Conservation (phyloP, 2,888 invertebrate genomes). For the Physocephala rufipes region DNA sequence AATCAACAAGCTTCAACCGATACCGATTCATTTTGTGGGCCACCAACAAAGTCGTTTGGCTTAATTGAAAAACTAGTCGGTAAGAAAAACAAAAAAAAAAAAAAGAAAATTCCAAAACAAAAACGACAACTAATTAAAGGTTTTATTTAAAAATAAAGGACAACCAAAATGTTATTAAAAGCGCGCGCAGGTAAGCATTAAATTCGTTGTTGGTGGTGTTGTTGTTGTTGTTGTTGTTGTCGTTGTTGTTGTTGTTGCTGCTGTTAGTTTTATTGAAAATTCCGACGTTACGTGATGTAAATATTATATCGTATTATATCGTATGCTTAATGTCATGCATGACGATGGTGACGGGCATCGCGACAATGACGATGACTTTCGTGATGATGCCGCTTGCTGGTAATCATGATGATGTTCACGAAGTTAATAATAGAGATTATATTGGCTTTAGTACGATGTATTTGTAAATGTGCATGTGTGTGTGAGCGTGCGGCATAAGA, state of each 20-base stretch:
- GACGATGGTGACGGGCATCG: no score
- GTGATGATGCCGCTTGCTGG: no score
- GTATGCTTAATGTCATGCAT: no score
- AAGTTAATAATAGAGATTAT: no score
- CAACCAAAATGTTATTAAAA: slow-evolving; percentile 1
- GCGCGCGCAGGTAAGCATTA: background rate
- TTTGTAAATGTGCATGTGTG: no score
- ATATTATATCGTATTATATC: background rate
- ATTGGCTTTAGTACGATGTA: no score
- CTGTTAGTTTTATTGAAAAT: slow-evolving; percentile 3
- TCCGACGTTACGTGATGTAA: slow-evolving; percentile 20
- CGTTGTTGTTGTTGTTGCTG: background rate
- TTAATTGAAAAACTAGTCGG: slow-evolving; percentile 26
- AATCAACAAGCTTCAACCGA: background rate
- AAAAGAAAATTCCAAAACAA: background rate
- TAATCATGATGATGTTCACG: no score
- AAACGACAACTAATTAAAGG: slow-evolving; percentile 7
- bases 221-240: background rate
- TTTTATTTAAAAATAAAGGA: slow-evolving; percentile 4
- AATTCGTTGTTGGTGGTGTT: background rate
- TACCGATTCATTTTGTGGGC: slow-evolving; percentile 3
- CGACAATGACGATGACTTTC: no score
- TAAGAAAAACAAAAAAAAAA: background rate
- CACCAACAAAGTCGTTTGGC: slow-evolving; percentile 32
- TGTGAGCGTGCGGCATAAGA: no score